Percentiles rank a stretch among this genome's conserved stretches.
Evolutionary conservation across 2,113 vertebrate genomes (phyloP).

Genomic region (Mustela nigripes): DNA sequence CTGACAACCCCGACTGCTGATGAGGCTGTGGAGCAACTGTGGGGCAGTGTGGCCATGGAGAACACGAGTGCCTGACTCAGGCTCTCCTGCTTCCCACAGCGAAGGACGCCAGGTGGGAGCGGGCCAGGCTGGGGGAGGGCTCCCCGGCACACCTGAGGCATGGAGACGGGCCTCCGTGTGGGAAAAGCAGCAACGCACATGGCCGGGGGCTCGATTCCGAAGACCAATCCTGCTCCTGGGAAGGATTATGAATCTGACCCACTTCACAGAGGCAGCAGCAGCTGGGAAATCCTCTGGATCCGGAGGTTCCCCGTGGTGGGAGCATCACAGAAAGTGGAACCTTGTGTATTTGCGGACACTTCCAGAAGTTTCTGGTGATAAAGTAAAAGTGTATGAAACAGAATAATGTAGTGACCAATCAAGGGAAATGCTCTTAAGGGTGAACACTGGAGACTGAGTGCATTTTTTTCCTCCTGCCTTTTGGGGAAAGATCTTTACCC

Average conservation of each 20-base stretch:
- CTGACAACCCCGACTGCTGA: neutral
- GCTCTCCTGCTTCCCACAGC: neutral
- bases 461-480: neutral
- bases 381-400: slow-evolving; percentile 92
- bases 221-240: slow-evolving; percentile 91
- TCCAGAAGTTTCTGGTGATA: slow-evolving; percentile 89
- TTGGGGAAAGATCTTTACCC: neutral
- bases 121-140: neutral
- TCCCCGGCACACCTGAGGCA: slow-evolving; percentile 88
- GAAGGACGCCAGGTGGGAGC: rapidly evolving
- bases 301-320: slow-evolving; percentile 92
- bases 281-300: slow-evolving; percentile 93
- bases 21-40: no score
- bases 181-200: slow-evolving; percentile 93
- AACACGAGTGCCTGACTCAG: rapidly evolving
- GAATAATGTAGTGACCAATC: slow-evolving; percentile 88
- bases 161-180: slow-evolving; percentile 90
- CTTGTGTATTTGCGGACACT: slow-evolving; percentile 91
- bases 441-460: neutral
- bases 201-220: slow-evolving; percentile 94
- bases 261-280: slow-evolving; percentile 90
- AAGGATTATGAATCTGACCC: slow-evolving; percentile 94
- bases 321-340: slow-evolving; percentile 91
- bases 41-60: neutral
- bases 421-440: slow-evolving; percentile 85